Evolutionary conservation across 2,888 invertebrate genomes (phyloP).

Genomic region (Acanthococcus lagerstroemiae): DNA sequence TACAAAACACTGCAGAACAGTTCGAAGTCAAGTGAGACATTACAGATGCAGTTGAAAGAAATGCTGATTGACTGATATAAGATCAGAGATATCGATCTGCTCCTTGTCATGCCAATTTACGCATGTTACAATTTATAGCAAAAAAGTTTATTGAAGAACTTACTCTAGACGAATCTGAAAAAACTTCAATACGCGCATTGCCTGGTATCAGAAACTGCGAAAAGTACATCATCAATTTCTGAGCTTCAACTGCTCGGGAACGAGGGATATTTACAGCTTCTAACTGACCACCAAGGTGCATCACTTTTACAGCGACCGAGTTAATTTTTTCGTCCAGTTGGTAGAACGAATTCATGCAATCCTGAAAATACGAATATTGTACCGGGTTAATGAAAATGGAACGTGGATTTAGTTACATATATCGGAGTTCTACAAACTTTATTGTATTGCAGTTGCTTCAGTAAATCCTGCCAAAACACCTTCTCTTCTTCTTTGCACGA

Average conservation of each 20-base stretch:
- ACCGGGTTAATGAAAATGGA: slow-evolving; percentile 30
- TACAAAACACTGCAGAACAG: no score
- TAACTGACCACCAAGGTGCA: slow-evolving; percentile 96
- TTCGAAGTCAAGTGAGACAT: no score
- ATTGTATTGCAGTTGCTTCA: slow-evolving; percentile 74
- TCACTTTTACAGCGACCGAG: slow-evolving; percentile 91
- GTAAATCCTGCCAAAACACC: slow-evolving; percentile 66
- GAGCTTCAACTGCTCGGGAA: slow-evolving; percentile 87
- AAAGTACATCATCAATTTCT: slow-evolving; percentile 61
- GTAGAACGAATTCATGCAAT: slow-evolving; percentile 23
- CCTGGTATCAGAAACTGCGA: slow-evolving; percentile 47
- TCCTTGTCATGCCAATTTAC: no score
- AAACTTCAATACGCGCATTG: slow-evolving; percentile 72
- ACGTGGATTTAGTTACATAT: not conserved
- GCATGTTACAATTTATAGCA: no score
- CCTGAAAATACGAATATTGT: no score
- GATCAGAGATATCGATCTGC: no score
- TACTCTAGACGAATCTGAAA: slow-evolving; percentile 72
- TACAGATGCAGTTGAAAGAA: no score
- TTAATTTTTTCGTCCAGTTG: slow-evolving; percentile 82
- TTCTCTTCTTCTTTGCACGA: slow-evolving; percentile 78
- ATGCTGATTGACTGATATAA: no score
- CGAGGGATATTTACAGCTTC: slow-evolving; percentile 93
- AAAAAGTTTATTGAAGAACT: slow-evolving; percentile 25
- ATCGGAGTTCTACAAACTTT: slow-evolving; percentile 47